Evolutionary conservation across 2,113 vertebrate species (phyloP).

Genomic region (Paracanthobrama guichenoti): DNA sequence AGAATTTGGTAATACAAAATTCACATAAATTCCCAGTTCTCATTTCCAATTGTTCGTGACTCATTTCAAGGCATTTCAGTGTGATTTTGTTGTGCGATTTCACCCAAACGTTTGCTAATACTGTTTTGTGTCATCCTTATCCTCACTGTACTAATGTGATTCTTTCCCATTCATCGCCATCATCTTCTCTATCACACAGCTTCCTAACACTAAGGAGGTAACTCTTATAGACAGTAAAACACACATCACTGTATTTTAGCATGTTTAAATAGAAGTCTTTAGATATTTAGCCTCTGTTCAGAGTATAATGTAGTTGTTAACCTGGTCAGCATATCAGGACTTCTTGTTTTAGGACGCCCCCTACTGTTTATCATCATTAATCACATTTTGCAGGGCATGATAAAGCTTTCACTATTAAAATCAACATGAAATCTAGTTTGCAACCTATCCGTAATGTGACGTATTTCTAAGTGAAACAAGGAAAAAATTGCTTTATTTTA

Average conservation of each 20-base stretch:
- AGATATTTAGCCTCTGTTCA: conserved; percentile 34
- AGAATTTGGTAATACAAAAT: neutral
- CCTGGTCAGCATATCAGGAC: neutral
- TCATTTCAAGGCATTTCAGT: neutral
- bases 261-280: conserved; percentile 5
- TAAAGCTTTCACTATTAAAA: neutral
- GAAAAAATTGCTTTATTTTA: neutral
- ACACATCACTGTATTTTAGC: conserved; percentile 1
- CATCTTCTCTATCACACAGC: conserved; percentile 68
- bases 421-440: conserved; percentile 4
- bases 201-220: conserved; percentile 86
- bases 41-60: neutral
- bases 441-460: neutral
- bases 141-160: neutral
- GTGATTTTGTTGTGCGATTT: neutral
- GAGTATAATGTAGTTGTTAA: neutral
- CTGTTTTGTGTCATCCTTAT: no score
- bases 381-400: neutral
- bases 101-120: neutral
- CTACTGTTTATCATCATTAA: conserved; percentile 37
- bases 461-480: neutral
- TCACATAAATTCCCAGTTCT: neutral
- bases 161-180: conserved; percentile 40
- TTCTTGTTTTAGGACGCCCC: conserved; percentile 34
- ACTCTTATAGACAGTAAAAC: conserved; percentile 55